Evolutionary conservation across 2,888 invertebrate species (phyloP).

Genomic region (Ernsta delagoae): DNA sequence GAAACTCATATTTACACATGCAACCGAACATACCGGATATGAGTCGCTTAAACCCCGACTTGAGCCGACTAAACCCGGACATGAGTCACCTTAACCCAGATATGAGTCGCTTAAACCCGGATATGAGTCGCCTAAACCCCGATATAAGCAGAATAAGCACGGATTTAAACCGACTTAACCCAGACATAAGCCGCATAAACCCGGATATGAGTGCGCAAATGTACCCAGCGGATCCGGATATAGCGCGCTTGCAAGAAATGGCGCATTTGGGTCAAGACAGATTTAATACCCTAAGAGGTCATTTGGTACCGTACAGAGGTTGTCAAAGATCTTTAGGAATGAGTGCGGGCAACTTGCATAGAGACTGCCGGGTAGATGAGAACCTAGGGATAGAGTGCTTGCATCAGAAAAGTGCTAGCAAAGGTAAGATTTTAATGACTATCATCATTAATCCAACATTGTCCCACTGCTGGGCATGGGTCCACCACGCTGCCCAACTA

Average conservation of each 20-base stretch:
- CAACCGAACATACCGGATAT: conserved; percentile 45
- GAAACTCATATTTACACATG: conserved; percentile 62
- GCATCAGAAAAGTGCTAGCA: conserved; percentile 72
- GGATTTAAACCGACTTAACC: conserved; percentile 46
- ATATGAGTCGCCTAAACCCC: background rate
- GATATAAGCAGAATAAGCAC: conserved; percentile 16
- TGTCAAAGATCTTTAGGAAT: conserved; percentile 66
- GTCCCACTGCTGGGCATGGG: too few species aligned
- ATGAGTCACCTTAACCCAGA: background rate
- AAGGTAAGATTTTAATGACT: conserved; percentile 55
- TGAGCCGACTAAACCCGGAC: background rate
- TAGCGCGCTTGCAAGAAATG: conserved; percentile 60
- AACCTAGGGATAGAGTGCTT: conserved; percentile 64
- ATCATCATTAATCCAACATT: too few species aligned
- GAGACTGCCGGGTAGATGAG: conserved; percentile 65
- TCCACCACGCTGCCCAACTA: too few species aligned
- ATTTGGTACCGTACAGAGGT: conserved; percentile 72
- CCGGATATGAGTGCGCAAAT: conserved; percentile 51
- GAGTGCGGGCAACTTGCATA: conserved; percentile 70
- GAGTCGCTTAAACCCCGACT: background rate
- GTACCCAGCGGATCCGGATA: conserved; percentile 52
- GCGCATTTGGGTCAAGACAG: conserved; percentile 59
- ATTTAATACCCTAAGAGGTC: conserved; percentile 73
- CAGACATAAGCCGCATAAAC: conserved; percentile 46
- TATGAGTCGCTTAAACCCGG: background rate